These are phyloP conservation scores for Charaxes varanes DNA, from an alignment of 1,140 invertebrate genomes.

Conservation along the genomic window DNA sequence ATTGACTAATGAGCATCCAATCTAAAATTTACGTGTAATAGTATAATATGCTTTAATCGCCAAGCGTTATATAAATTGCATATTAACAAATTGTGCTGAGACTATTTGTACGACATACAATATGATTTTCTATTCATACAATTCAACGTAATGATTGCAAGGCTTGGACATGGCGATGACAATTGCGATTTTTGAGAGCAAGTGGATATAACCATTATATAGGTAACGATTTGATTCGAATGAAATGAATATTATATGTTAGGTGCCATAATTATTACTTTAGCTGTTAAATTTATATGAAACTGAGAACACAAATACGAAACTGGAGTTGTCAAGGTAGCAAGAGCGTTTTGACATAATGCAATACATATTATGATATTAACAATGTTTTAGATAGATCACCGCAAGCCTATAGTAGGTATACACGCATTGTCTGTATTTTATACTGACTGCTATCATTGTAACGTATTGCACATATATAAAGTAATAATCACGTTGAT, in stretches of 20 bases:
- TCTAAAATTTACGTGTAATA: constrained; percentile 5
- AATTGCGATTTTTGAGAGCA: constrained; percentile 1
- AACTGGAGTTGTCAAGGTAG: too few relatives aligned
- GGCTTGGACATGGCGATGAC: constrained; percentile 5
- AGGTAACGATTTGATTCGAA: too few relatives aligned
- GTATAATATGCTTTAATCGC: background rate
- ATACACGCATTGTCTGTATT: constrained; percentile 34
- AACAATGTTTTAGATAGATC: constrained; percentile 16
- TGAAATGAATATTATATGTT: too few relatives aligned
- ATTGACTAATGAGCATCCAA: constrained; percentile 19
- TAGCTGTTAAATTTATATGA: too few relatives aligned
- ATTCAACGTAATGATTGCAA: constrained; percentile 1
- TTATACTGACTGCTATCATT: constrained; percentile 39
- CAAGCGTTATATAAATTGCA: constrained; percentile 7
- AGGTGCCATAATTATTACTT: too few relatives aligned
- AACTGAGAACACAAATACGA: too few relatives aligned
- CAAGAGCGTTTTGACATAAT: too few relatives aligned
- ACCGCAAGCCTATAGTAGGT: constrained; percentile 17
- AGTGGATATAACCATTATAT: constrained; percentile 11
- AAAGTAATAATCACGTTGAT: constrained; percentile 61
- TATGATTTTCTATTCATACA: constrained; percentile 1
- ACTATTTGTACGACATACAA: constrained; percentile 3
- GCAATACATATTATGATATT: constrained; percentile 6
- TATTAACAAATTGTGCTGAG: constrained; percentile 13
- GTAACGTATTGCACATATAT: constrained; percentile 39